phyloP scores from a whole-genome alignment of 1,140 invertebrate species.

The Ceratosolen fusciceps region DNA sequence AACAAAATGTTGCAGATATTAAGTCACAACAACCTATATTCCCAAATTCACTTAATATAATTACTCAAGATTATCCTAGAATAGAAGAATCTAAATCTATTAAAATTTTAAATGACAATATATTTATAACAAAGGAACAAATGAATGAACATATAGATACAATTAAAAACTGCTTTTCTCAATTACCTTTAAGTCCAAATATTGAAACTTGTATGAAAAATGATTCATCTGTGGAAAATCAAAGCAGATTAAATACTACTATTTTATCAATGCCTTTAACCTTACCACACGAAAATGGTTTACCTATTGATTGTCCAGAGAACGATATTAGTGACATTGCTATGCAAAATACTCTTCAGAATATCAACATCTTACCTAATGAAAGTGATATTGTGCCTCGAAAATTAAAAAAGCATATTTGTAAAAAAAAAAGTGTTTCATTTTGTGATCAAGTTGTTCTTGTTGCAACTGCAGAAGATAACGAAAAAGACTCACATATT shows the following conservation, averaged over 20 bases:
- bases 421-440: conserved; percentile 92
- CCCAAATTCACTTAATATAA: conserved; percentile 25
- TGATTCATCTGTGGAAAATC: conserved; percentile 45
- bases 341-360: conserved; percentile 70
- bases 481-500: conserved; percentile 90
- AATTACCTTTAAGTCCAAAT: conserved; percentile 61
- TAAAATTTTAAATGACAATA: not conserved
- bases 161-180: conserved; percentile 56
- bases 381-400: conserved; percentile 66
- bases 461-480: conserved; percentile 91
- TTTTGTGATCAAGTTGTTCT: conserved; percentile 94
- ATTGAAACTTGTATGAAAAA: conserved; percentile 48
- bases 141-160: conserved; percentile 41
- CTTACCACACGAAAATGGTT: conserved; percentile 67
- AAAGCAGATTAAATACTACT: conserved; percentile 64
- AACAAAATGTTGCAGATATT: conserved; percentile 70
- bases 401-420: conserved; percentile 72
- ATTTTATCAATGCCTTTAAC: conserved; percentile 68
- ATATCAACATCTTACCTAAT: conserved; percentile 66
- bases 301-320: conserved; percentile 68
- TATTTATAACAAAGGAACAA: not conserved
- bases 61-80: conserved; percentile 12
- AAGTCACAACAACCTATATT: conserved; percentile 15
- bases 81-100: conserved; percentile 22
- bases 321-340: conserved; percentile 70